Evolutionary conservation across 1,140 invertebrate genomes (phyloP), one percentile per base, ranked within the genome.

Genomic region (Meloidogyne exigua): DNA sequence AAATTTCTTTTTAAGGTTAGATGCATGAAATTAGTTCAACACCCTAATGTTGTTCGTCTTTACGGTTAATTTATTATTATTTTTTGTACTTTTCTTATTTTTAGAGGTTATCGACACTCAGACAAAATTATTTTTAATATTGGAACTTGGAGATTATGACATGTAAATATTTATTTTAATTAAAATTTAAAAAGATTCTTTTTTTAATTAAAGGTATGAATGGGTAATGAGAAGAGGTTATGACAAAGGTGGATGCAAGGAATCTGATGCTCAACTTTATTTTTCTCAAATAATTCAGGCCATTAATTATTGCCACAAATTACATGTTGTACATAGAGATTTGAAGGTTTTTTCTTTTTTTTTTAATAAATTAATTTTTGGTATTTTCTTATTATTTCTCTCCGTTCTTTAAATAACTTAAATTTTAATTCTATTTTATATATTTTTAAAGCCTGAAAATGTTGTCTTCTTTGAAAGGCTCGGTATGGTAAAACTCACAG

Each of bases 11-110:
- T 83, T 57, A 23, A 88, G 83, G 89, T 96, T 75, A 90, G 95
- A 79, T 98, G 96, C 87, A 98, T 99, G 96, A 98, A 99, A 89
- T 89, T 99, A 82, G 96, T 99, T 15, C 96, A 98, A 88, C 97
- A 99, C 90, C 95, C 91, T 10, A 95, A 99, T 90, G 95, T 99
- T 26, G 96, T 99, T 18, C 90, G 96, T 68, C 89, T 99, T 11
- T 99, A 99, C 89, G 49, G 49, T 57, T n/a, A n/a, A 12, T 0
- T n/a, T n/a, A n/a, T 49, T 57, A n/a, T n/a, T n/a, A 7, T n/a
- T 57, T 57, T 15, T 49, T 18, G 15, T 15, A 49, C 4, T 49
- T 49, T 15, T 15, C n/a, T 57, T n/a, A 32, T n/a, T 57, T 57
- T 57, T 57, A 57, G 95, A 99, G 91, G 95, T 98, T 66, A 99